Percentiles rank a stretch among this genome's conserved stretches.
Evolutionary conservation across 2,888 invertebrate genomes (phyloP).

Genomic region (Callyntrura sp.): DNA sequence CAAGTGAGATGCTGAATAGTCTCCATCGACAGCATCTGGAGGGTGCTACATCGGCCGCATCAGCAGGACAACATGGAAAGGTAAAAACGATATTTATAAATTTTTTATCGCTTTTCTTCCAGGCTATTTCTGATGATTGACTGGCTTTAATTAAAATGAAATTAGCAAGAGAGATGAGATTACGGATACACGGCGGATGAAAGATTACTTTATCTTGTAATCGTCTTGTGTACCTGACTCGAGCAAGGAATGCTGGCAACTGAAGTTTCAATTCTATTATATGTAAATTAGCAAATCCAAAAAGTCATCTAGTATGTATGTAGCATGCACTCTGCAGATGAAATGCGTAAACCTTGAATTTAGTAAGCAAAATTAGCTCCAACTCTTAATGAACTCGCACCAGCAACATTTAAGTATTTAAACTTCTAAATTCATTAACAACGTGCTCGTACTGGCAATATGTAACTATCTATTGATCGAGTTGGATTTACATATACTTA

Average conservation of each 20-base stretch:
- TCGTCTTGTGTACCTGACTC: background rate
- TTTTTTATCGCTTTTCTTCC: conserved; percentile 21
- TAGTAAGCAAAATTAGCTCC: background rate
- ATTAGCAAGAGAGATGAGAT: conserved; percentile 46
- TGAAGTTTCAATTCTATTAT: background rate
- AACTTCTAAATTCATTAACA: too few species aligned
- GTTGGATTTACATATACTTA: too few species aligned
- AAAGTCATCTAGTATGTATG: conserved; percentile 17
- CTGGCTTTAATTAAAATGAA: conserved; percentile 67
- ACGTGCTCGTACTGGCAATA: too few species aligned
- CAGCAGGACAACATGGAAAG: conserved; percentile 66
- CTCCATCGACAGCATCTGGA: conserved; percentile 73
- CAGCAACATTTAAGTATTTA: too few species aligned
- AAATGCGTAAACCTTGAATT: background rate
- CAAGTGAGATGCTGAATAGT: conserved; percentile 65
- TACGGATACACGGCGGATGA: background rate
- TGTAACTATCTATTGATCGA: too few species aligned
- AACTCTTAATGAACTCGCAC: too few species aligned
- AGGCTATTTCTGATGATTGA: conserved; percentile 59
- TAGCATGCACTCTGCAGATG: background rate
- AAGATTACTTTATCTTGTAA: background rate
- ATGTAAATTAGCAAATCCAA: conserved; percentile 39
- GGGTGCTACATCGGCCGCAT: conserved; percentile 60
- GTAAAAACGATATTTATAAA: conserved; percentile 35
- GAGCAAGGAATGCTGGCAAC: background rate